Percentiles rank a stretch among this genome's conserved stretches.
These are phyloP conservation scores for Malthinus seriepunctatus DNA, from an alignment of 2,888 invertebrate genomes.

Conservation along the genomic window DNA sequence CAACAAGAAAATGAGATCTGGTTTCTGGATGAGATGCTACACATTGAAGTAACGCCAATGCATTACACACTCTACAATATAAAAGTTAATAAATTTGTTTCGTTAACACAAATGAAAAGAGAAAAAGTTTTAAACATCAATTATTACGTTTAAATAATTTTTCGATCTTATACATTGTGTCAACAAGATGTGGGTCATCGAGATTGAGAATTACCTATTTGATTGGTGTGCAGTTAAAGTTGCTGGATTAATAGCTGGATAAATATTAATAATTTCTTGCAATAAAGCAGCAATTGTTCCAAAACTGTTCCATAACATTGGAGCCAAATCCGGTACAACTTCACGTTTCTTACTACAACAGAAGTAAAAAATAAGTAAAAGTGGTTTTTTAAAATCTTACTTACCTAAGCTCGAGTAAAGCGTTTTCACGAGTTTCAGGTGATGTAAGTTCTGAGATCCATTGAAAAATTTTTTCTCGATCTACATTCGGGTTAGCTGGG, in stretches of 20 bases:
- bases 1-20: conserved; percentile 91
- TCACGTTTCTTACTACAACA: conserved; percentile 76
- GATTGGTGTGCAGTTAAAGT: conserved; percentile 97
- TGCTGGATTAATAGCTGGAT: conserved; percentile 97
- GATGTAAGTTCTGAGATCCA: conserved; percentile 93
- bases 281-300: conserved; percentile 95
- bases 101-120: not conserved
- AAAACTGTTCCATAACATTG: conserved; percentile 98
- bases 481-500: conserved; percentile 74
- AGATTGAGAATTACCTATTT: conserved; percentile 60
- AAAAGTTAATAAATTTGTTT: not conserved
- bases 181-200: too few relatives aligned
- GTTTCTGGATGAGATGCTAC: conserved; percentile 99
- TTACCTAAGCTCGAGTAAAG: conserved; percentile 90
- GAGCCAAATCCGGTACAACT: conserved; percentile 93
- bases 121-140: not conserved
- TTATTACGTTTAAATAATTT: too few relatives aligned
- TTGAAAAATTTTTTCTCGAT: conserved; percentile 87
- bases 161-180: too few relatives aligned
- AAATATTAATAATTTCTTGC: conserved; percentile 97
- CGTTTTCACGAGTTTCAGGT: conserved; percentile 94
- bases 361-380: not conserved
- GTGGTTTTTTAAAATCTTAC: conserved; percentile 7
- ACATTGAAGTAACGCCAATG: conserved; percentile 95
- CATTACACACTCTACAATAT: conserved; percentile 87